Percentiles rank a stretch among this genome's conserved stretches.
Conservation (phyloP, 2,888 invertebrate genomes). For the Stictocephala bisonia region DNA sequence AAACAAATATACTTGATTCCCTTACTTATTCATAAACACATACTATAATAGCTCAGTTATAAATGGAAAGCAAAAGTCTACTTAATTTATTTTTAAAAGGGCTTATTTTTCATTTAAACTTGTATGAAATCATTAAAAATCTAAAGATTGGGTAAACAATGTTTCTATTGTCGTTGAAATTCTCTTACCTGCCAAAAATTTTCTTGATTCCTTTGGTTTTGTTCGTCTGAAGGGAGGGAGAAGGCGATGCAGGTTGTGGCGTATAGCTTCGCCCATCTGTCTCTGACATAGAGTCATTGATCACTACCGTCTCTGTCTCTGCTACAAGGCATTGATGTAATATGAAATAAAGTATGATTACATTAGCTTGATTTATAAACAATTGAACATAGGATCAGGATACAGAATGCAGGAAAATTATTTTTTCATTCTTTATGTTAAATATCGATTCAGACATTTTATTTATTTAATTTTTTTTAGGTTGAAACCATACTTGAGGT, state of each 20-base stretch:
- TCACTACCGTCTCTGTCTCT: constrained; percentile 71
- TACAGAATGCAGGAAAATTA: background rate
- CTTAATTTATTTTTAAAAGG: too few relatives aligned
- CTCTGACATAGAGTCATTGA: constrained; percentile 52
- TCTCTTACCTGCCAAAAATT: constrained; percentile 72
- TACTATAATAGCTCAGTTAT: too few relatives aligned
- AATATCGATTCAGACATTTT: background rate
- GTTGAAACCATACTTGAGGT: too few relatives aligned
- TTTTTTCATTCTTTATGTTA: background rate
- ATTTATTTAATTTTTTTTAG: background rate
- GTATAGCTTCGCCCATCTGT: constrained; percentile 61
- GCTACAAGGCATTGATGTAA: constrained; percentile 66
- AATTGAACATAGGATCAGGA: background rate
- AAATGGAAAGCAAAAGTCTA: too few relatives aligned
- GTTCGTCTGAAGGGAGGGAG: constrained; percentile 66
- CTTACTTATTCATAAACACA: too few relatives aligned
- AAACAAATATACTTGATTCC: too few relatives aligned
- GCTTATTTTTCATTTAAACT: too few relatives aligned
- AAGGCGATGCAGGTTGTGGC: constrained; percentile 66
- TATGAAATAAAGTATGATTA: background rate
- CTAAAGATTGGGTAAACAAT: too few relatives aligned
- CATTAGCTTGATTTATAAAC: background rate
- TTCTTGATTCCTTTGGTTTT: constrained; percentile 74
- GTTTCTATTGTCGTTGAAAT: too few relatives aligned
- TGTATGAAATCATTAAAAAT: too few relatives aligned